Evolutionary conservation across 1,140 invertebrate genomes (phyloP).

Genomic region (Limonius californicus): DNA sequence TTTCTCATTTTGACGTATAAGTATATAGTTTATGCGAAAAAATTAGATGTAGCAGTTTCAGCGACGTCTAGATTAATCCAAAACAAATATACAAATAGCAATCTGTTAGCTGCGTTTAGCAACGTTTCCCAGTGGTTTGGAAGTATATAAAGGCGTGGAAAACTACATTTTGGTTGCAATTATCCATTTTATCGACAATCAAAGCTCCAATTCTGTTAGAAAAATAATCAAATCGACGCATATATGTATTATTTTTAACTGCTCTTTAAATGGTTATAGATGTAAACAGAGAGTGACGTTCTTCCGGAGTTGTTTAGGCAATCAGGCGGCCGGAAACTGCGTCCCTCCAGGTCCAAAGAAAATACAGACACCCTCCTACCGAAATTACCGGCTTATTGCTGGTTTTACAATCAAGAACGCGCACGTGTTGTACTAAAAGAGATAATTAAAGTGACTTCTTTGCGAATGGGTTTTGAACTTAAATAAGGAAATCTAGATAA

Average conservation of each 20-base stretch:
- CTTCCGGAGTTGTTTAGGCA: slow-evolving; percentile 21
- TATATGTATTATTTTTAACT: slow-evolving; percentile 22
- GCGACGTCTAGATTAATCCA: too few species aligned
- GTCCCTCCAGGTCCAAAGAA: slow-evolving; percentile 7
- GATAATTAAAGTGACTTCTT: not conserved
- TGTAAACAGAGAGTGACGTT: slow-evolving; percentile 23
- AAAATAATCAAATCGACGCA: slow-evolving; percentile 23
- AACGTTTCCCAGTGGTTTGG: too few species aligned
- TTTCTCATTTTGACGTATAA: too few species aligned
- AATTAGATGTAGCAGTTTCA: too few species aligned
- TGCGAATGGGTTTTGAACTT: too few species aligned
- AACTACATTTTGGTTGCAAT: slow-evolving; percentile 15
- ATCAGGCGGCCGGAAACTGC: not conserved
- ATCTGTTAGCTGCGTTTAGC: too few species aligned
- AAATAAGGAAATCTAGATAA: too few species aligned
- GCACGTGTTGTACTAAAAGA: not conserved
- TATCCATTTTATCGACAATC: slow-evolving; percentile 19
- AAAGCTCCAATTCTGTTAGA: slow-evolving; percentile 14
- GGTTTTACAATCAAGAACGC: not conserved
- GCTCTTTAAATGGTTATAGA: slow-evolving; percentile 24
- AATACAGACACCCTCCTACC: slow-evolving; percentile 1
- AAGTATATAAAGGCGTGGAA: not conserved
- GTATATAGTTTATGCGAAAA: too few species aligned
- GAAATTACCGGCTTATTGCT: not conserved
- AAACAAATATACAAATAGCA: too few species aligned